phyloP scores from a whole-genome alignment of 2,888 invertebrate genomes.

The Chloromyia formosa region DNA sequence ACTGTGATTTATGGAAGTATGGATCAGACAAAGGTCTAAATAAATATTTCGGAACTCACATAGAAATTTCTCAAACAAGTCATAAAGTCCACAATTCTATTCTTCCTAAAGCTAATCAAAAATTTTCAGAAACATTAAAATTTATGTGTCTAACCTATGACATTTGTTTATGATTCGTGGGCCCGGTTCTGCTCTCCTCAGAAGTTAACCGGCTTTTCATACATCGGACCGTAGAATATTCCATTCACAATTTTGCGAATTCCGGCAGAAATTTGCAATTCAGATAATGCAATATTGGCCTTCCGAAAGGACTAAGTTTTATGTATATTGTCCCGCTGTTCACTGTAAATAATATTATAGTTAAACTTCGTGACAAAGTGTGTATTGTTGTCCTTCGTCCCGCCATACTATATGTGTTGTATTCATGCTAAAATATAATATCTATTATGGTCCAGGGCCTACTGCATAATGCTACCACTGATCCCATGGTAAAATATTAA shows the following conservation, averaged over 20 bases:
- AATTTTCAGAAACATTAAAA: no score
- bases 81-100: no score
- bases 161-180: no score
- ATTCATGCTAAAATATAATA: neutral
- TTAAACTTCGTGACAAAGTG: neutral
- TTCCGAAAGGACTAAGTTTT: neutral
- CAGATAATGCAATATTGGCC: neutral
- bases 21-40: no score
- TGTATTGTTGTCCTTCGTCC: no score
- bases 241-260: neutral
- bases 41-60: no score
- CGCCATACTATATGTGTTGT: neutral
- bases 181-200: no score
- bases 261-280: constrained; percentile 3
- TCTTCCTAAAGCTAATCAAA: no score
- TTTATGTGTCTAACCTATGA: no score
- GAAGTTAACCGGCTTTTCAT: no score
- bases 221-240: neutral
- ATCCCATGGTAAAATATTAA: neutral
- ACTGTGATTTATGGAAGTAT: no score
- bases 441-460: neutral
- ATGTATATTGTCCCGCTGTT: neutral
- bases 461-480: neutral
- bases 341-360: neutral
- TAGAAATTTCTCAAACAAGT: no score